These are phyloP conservation scores for Mythimna pallens DNA, from an alignment of 2,888 invertebrate genomes.

Conservation along the genomic window DNA sequence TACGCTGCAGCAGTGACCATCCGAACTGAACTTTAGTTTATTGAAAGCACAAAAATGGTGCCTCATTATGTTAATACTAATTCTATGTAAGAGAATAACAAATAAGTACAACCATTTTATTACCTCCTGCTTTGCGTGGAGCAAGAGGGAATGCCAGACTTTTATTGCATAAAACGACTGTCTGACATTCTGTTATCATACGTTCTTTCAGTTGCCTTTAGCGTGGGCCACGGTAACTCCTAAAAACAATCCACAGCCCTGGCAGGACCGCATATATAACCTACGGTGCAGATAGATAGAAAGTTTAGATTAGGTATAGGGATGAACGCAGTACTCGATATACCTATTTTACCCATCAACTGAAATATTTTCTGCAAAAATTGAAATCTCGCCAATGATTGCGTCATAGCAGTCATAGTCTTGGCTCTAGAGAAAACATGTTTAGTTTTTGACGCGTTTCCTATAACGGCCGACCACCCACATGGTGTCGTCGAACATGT, in stretches of 20 bases:
- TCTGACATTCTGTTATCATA: no score
- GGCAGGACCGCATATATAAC: background rate
- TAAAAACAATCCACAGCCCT: no score
- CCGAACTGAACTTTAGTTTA: no score
- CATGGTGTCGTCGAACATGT: conserved; percentile 77
- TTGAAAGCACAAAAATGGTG: background rate
- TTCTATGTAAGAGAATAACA: background rate
- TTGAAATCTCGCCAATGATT: background rate
- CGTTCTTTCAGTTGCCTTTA: no score
- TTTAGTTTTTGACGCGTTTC: conserved; percentile 17
- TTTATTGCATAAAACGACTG: no score
- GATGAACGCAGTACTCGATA: no score
- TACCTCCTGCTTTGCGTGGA: no score
- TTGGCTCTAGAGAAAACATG: conserved; percentile 24
- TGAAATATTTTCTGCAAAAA: background rate
- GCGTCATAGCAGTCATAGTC: background rate
- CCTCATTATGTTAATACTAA: background rate
- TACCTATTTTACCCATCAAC: background rate
- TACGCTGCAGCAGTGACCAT: background rate
- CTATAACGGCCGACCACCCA: conserved; percentile 79
- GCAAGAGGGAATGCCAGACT: no score
- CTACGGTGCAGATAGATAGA: background rate
- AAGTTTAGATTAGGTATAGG: no score
- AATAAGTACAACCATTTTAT: no score
- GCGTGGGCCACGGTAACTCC: no score